Base-by-base conservation (phyloP, 2,888 invertebrate species). In the Syrista parreyssii region DNA sequence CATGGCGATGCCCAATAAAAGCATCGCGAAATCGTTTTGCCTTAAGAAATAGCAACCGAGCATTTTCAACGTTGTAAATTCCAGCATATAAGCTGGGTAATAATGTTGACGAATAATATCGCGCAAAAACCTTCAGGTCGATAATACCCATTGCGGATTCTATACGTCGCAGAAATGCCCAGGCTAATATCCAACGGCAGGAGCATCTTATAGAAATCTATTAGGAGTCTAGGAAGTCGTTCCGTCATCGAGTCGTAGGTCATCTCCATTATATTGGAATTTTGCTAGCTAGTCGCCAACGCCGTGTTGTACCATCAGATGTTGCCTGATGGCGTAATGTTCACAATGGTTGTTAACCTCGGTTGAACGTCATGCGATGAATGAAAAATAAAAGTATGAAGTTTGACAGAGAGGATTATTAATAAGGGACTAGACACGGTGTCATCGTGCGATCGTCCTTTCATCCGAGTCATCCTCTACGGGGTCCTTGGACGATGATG, bases 251-350 rank as follows among this genome's bases (percentile, higher is more conserved):
- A 88, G 88, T 87, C 88, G 85, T 84, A 88, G 90, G 90, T 90
- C 90, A 88, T 88, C 87, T 85, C 86, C 85, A 90, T 90, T 90
- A 90, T 88, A 88, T 86, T 81, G 89, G 90, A 89, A 90, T 90
- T 89, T 87, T 81, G 81, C 86, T 79, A 83, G 83, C 84, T 85
- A 83, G 82, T 77, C 55, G 12, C 4, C 71, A 31, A 31, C 31
- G 12, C 23, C 71, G 4, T 31, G 12, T 71, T 31, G 31, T 31
- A 55, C 55, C 71, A 23, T 71, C 71, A 6, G 71, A 71, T 71
- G 55, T 6, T 23, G 71, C 71, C 31, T 31, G 71, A 71, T 33
- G 33, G 32, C 31, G 31, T 71, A 71, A 71, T 71, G 79, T 80
- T 83, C 84, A 88, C 86, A 87, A 88, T 89, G 86, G 86, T 88